These are phyloP conservation scores for Vipera latastei DNA, from an alignment of 2,797 vertebrate species.

Conservation along the genomic window DNA sequence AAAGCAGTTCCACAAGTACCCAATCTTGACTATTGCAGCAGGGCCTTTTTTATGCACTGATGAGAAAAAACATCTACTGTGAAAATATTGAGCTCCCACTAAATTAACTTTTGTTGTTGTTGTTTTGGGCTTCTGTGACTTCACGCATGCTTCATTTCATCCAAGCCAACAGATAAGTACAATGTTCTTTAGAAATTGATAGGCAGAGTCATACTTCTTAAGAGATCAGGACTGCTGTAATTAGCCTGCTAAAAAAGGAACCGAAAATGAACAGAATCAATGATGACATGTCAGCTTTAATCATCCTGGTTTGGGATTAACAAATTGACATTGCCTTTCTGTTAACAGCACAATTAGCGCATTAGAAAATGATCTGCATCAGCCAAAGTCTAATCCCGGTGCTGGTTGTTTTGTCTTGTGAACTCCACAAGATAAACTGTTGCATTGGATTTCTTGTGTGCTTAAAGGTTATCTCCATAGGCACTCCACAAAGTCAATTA, in stretches of 20 bases:
- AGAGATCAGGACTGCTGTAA: background rate
- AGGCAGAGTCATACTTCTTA: background rate
- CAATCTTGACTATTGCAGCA: background rate
- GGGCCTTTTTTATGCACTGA: background rate
- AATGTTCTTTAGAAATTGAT: background rate
- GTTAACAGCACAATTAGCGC: constrained; percentile 51
- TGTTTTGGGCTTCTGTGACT: background rate
- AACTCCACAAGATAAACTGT: constrained; percentile 14
- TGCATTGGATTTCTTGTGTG: background rate
- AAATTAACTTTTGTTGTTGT: background rate
- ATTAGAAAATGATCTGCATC: constrained; percentile 47
- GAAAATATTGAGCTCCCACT: background rate
- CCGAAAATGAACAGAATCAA: constrained; percentile 8
- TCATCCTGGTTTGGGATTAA: constrained; percentile 17
- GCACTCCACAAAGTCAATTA: fast-evolving
- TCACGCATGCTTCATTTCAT: constrained; percentile 15
- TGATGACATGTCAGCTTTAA: constrained; percentile 1
- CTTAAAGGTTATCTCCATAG: background rate
- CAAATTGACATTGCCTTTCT: constrained; percentile 4
- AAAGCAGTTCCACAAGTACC: background rate
- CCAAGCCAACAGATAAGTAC: background rate
- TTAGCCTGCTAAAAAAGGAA: constrained; percentile 27
- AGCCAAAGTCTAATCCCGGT: constrained; percentile 52
- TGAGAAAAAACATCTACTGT: background rate
- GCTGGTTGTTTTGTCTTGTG: constrained; percentile 28